phyloP scores from a whole-genome alignment of 2,113 vertebrate species.

The Petrocephalus zakoni region DNA sequence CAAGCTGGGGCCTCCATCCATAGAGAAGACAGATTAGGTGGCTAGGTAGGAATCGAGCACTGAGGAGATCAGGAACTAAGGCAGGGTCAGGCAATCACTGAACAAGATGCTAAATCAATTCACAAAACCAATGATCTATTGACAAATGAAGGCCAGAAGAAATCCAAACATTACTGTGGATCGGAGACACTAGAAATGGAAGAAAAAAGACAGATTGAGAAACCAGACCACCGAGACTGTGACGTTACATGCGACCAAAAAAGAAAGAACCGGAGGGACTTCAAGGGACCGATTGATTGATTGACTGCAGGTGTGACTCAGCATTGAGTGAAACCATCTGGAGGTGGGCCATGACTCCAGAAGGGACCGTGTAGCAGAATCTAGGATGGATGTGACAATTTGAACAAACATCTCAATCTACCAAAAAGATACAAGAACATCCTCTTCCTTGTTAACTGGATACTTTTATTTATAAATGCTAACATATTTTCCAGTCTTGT shows the following conservation, averaged over 20 bases:
- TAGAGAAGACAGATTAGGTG: background rate
- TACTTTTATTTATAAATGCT: background rate
- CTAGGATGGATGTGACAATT: background rate
- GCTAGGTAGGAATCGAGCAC: background rate
- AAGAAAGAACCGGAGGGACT: background rate
- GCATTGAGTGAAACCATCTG: slow-evolving; percentile 1
- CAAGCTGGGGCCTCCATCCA: background rate
- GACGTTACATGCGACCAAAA: background rate
- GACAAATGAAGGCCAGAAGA: background rate
- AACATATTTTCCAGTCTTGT: background rate
- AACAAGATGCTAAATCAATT: background rate
- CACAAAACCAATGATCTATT: background rate
- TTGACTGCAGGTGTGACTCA: slow-evolving; percentile 1
- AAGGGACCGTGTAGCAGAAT: background rate
- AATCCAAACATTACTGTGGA: background rate
- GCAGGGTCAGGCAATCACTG: background rate
- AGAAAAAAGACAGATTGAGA: background rate
- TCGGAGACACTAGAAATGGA: background rate
- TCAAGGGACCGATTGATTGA: background rate
- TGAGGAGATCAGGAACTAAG: background rate
- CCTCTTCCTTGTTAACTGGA: background rate
- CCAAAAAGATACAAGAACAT: background rate
- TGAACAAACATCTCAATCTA: background rate
- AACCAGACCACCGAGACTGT: background rate
- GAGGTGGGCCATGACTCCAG: background rate